phyloP scores from a whole-genome alignment of 2,888 invertebrate genomes.

The Pollenia griseotomentosa region DNA sequence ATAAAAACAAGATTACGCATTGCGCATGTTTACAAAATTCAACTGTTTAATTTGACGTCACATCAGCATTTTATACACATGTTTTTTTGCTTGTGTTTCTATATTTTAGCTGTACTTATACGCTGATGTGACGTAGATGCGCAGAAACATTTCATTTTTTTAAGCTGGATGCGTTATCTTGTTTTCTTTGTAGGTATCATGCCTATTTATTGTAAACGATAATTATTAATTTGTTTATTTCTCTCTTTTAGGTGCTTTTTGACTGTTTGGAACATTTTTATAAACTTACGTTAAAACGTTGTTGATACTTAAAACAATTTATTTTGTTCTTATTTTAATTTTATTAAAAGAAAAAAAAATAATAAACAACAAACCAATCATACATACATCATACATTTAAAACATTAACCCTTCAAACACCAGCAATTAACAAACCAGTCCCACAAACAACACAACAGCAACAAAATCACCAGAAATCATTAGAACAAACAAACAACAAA shows the following conservation, averaged over 20 bases:
- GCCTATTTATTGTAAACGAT: no score
- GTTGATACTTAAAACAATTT: conserved; percentile 83
- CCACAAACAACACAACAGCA: conserved; percentile 27
- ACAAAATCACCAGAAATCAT: conserved; percentile 50
- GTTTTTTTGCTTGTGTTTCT: no score
- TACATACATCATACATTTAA: conserved; percentile 49
- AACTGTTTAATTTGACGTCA: no score
- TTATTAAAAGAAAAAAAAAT: conserved; percentile 68
- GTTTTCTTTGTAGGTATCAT: no score
- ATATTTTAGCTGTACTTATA: no score
- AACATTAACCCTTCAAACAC: conserved; percentile 29
- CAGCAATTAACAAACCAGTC: conserved; percentile 28
- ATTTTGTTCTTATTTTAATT: conserved; percentile 79
- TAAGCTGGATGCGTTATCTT: no score
- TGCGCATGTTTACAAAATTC: no score
- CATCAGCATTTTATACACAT: no score
- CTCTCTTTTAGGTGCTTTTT: conserved; percentile 83
- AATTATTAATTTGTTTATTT: neutral
- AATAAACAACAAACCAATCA: conserved; percentile 65
- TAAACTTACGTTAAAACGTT: conserved; percentile 84
- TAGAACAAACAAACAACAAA: conserved; percentile 41
- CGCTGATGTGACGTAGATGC: no score
- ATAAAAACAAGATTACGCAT: no score
- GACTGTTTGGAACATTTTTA: conserved; percentile 85
- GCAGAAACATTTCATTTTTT: no score